Base-by-base conservation (phyloP, 53 echinoderm and acorn worm species). In the Apostichopus leukothele region DNA sequence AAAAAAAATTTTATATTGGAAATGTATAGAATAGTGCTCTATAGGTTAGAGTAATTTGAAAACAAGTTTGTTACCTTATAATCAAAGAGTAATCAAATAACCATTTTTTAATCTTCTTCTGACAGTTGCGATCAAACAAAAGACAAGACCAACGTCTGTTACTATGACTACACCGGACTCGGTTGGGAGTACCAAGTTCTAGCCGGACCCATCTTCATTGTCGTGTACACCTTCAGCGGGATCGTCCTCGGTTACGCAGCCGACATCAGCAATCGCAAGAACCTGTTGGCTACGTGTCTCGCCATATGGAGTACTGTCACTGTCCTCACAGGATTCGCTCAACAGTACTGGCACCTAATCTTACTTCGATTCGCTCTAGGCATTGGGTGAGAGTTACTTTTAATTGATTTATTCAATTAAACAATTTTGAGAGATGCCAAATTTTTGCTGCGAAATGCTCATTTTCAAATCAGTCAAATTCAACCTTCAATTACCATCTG, bases 281-380 rank as follows among this genome's bases (percentile, higher is more conserved):
- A 90, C n/a, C 80, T 95, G 60, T 89, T 95, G 74, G 93, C 90
- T 4, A 74, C 86, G 16, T 95, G 95, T 51, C 81, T 95, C 9
- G 90, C 90, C 1, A 90, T 95, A 75, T 95, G 95, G 95, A 93
- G 93, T 86, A 54, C 85, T 11, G 93, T 93, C 78, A 95, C 95
- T 1, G 57, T 95, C 2, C 80, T 95, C 10, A 95, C 95, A 11
- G 95, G 95, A 8, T 95, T 95, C 74, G 91, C 95, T 23, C 75
- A 91, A 21, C 93, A 93, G 71, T 95, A 95, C 60, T 95, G 95
- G 95, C 95, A 95, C 75, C 76, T 95, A 4, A 90, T 93, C 6
- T 25, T 95, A 60, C 93, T 95, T 13, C 79, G 95, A 76, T 90
- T 95, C 39, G 91, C 91, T 74, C 73, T 95, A 13, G 95, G 95